Conservation (phyloP, 2,888 invertebrate genomes). For the Onthophagus sagittarius region DNA sequence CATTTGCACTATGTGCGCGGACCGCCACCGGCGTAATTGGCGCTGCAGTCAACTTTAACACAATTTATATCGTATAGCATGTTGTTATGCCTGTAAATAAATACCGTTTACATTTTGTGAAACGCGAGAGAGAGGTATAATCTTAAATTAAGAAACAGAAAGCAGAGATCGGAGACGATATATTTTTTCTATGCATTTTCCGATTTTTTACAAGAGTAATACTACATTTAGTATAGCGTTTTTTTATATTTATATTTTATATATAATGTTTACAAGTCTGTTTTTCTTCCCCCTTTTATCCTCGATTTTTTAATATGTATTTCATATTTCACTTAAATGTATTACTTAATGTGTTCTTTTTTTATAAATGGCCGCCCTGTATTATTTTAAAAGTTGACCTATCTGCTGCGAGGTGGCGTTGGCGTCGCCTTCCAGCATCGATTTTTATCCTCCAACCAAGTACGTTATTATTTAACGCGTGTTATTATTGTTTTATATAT, state of each 20-base stretch:
- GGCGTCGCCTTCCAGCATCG: background rate
- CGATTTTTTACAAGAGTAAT: background rate
- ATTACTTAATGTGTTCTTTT: background rate
- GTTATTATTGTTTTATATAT: constrained; percentile 8
- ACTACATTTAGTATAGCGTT: background rate
- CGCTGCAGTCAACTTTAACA: constrained; percentile 1
- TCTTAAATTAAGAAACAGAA: constrained; percentile 20
- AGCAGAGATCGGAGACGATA: background rate
- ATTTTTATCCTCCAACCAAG: background rate
- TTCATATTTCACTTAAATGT: background rate
- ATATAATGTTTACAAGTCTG: background rate
- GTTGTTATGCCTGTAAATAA: constrained; percentile 32
- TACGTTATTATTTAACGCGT: background rate
- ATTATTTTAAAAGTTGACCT: background rate
- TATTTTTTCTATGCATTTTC: background rate
- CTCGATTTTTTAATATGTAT: background rate
- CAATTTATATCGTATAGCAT: constrained; percentile 26
- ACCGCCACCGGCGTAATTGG: constrained; percentile 63
- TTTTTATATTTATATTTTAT: background rate
- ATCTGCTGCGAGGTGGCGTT: background rate
- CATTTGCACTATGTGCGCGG: constrained; percentile 79
- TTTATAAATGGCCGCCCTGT: background rate
- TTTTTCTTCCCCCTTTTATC: constrained; percentile 2
- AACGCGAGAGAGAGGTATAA: background rate
- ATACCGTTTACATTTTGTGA: constrained; percentile 28